Evolutionary conservation across 1,140 invertebrate genomes (phyloP).

Genomic region (Cotesia chilonis): DNA sequence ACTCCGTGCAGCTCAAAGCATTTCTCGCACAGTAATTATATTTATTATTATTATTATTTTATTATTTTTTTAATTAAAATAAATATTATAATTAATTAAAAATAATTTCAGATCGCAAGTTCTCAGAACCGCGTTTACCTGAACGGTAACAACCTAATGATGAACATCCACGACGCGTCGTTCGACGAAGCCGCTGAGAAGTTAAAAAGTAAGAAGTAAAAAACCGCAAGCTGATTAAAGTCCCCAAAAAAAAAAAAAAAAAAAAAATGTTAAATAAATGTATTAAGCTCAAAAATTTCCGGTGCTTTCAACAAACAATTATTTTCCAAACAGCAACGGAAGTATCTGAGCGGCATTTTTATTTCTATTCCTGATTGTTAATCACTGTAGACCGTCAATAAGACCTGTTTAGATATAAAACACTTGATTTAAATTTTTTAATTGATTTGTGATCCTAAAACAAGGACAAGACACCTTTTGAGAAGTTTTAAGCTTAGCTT

Average conservation of each 20-base stretch:
- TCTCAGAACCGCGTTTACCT: conserved; percentile 96
- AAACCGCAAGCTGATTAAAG: not conserved
- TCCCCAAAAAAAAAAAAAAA: no score
- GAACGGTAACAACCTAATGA: conserved; percentile 91
- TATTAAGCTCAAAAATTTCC: conserved; percentile 12
- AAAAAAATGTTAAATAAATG: conserved; percentile 7
- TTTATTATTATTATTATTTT: conserved; percentile 1
- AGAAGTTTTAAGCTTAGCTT: not conserved
- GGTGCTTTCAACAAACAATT: conserved; percentile 2
- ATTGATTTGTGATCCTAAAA: not conserved
- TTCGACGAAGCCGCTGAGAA: conserved; percentile 90
- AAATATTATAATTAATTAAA: not conserved
- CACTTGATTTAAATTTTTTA: not conserved
- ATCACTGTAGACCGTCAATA: conserved; percentile 7
- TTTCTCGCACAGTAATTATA: conserved; percentile 88
- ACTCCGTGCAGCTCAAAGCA: conserved; percentile 95
- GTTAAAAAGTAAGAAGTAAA: conserved; percentile 81
- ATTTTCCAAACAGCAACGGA: not conserved
- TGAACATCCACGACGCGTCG: conserved; percentile 93
- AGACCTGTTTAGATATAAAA: not conserved
- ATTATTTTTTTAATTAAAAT: conserved; percentile 18
- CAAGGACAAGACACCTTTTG: not conserved
- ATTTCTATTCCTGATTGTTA: not conserved
- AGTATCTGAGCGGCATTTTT: conserved; percentile 1
- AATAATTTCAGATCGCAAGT: conserved; percentile 78